Conservation (phyloP, 2,113 vertebrate genomes). For the Melanerpes aurifrons region DNA sequence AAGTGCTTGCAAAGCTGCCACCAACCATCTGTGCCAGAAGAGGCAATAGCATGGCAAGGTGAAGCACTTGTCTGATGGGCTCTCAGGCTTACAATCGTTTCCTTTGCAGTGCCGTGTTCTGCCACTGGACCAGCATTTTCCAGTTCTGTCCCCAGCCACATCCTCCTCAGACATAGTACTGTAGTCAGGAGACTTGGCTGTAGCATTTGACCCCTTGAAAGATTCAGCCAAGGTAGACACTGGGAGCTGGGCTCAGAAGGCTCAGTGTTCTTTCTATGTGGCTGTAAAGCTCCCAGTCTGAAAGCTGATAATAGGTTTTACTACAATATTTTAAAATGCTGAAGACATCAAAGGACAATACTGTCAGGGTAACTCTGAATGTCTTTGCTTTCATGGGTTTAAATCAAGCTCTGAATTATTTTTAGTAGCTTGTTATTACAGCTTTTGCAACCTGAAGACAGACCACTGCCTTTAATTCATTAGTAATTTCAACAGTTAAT, state of each 20-base stretch:
- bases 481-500: constrained; percentile 63
- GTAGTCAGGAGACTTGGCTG: neutral
- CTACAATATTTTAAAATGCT: neutral
- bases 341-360: neutral
- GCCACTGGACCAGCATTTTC: neutral
- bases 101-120: neutral
- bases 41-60: neutral
- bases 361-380: neutral
- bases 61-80: neutral
- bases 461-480: constrained; percentile 43
- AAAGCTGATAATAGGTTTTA: neutral
- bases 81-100: neutral
- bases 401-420: constrained; percentile 20
- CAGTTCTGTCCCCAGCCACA: neutral
- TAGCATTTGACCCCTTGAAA: neutral
- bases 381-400: neutral
- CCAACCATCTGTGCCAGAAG: neutral
- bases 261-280: neutral
- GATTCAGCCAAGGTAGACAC: neutral
- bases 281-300: neutral
- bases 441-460: constrained; percentile 49
- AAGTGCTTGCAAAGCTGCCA: neutral
- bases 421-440: constrained; percentile 37
- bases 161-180: fast-evolving
- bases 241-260: neutral